Conservation (phyloP, 2,888 invertebrate species). For the Branchellion lobata region DNA sequence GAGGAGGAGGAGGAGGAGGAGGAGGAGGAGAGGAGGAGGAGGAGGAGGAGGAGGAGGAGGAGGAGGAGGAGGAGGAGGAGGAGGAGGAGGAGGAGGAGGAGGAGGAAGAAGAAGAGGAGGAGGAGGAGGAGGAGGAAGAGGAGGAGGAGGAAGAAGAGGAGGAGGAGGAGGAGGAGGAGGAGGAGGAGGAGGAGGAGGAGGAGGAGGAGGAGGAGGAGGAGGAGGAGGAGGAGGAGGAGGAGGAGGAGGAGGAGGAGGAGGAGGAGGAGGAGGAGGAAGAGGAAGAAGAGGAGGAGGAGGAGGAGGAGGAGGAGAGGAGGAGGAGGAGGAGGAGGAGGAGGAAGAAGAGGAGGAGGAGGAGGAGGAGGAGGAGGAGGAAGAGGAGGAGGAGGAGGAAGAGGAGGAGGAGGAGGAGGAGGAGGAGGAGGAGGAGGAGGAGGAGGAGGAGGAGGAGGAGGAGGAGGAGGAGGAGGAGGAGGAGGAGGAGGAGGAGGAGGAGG, state of each 20-base stretch:
- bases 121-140: neutral
- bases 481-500: neutral
- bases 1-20: neutral
- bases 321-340: neutral
- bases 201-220: neutral
- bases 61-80: neutral
- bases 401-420: constrained; percentile 10
- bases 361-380: neutral
- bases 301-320: neutral
- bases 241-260: too few species aligned
- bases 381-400: neutral
- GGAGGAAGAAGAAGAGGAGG: neutral
- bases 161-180: neutral
- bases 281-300: too few species aligned
- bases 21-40: neutral
- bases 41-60: neutral
- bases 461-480: neutral
- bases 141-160: neutral
- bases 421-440: neutral
- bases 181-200: too few species aligned
- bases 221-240: constrained; percentile 7
- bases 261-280: neutral
- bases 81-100: neutral
- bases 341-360: neutral
- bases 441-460: neutral